Conservation (phyloP, 2,888 invertebrate genomes). For the Caenorhabditis angaria region DNA sequence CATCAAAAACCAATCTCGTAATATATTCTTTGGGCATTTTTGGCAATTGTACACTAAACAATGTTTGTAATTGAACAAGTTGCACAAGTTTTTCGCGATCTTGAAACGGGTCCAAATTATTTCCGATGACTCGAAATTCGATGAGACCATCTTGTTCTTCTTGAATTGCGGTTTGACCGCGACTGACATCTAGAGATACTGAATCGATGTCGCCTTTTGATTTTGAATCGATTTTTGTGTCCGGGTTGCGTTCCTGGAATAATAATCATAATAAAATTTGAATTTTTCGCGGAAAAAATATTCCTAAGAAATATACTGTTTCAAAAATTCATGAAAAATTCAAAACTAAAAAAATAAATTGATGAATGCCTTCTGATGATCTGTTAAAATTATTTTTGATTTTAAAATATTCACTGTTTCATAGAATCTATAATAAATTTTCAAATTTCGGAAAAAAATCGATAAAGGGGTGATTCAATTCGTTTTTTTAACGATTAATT, state of each 20-base stretch:
- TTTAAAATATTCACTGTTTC: no score
- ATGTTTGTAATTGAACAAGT: conserved; percentile 66
- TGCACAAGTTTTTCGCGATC: conserved; percentile 57
- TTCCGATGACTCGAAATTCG: conserved; percentile 84
- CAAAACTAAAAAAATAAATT: no score
- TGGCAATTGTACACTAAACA: conserved; percentile 88
- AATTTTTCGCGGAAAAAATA: neutral
- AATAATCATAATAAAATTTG: neutral
- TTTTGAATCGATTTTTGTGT: neutral
- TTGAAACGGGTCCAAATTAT: conserved; percentile 82
- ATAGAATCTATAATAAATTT: no score
- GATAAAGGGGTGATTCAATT: no score
- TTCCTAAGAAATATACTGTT: no score
- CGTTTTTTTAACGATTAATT: no score
- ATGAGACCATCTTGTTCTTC: conserved; percentile 48
- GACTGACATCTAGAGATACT: conserved; percentile 10
- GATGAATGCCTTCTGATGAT: no score
- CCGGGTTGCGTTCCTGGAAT: neutral
- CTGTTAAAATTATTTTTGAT: no score
- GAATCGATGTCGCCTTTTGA: conserved; percentile 19
- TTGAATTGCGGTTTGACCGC: conserved; percentile 41
- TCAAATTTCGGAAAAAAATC: no score
- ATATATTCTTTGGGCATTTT: conserved; percentile 93
- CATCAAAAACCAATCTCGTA: conserved; percentile 89
- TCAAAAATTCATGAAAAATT: no score